Evolutionary conservation across 2,797 vertebrate genomes (phyloP), one percentile per base, ranked within the genome.

Genomic region (Dendrocincla fuliginosa): DNA sequence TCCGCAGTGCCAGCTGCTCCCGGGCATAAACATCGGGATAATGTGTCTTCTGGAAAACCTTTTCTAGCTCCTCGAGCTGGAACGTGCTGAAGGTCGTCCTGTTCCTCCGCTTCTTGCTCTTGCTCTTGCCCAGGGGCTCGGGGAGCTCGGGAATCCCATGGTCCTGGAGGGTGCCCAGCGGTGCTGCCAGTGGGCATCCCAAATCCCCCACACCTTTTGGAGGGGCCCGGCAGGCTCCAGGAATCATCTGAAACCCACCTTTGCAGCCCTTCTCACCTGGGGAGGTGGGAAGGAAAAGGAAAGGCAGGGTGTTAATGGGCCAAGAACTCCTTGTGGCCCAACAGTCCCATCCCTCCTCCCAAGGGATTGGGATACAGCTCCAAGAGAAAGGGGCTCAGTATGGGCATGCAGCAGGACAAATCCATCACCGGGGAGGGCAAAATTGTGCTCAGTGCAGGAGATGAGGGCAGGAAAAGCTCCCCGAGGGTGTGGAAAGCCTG

Each of bases 51-150:
- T 99, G 99, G 96, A 99, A 99, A 41, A 99, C 99, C 68, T 99
- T 99, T 97, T 99, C 99, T 95, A 99, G 97, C 95, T 99, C 99
- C 96, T 99, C 99, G 95, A 99, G 98, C 97, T 99, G 99, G 96
- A 99, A 99, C 0, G 98, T 99, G 98, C 99, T 99, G 98, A 99
- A 99, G 11, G 99, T 99, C 1, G 99, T 99, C 70, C 99, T 98
- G 89, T 99, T 99, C 82, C 99, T 98, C 15, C 99, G 89, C 97
- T 99, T 99, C 98, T 99, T 99, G 98, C 98, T 99, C 94, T 99
- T 99, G 96, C 97, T 86, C 95, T 95, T 98, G 44, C 98, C 98
- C 80, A 98, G 98, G 90, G 96, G 42, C 85, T 98, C 98, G 0
- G 97, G 96, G 71, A 98, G 97, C 59, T 95, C 91, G 3, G 97